These are phyloP conservation scores for Papilio aristodemus DNA, from an alignment of 1,140 invertebrate genomes.

Conservation along the genomic window DNA sequence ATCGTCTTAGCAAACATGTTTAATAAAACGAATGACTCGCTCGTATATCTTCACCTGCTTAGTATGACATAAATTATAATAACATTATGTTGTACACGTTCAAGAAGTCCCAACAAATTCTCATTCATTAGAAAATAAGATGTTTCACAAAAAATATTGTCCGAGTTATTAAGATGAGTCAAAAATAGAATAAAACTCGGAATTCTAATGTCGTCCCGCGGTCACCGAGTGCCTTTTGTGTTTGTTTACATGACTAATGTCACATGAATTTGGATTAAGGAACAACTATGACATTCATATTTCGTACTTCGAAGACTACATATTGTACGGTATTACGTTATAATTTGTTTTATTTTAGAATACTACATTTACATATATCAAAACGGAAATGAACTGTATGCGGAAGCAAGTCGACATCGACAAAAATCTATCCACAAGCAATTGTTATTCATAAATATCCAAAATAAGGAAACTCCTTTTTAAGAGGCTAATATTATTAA, in stretches of 20 bases:
- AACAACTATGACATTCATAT: slow-evolving; percentile 46
- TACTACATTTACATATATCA: background rate
- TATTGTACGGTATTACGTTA: background rate
- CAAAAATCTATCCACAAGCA: background rate
- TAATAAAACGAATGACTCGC: slow-evolving; percentile 60
- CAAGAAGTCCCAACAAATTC: slow-evolving; percentile 75
- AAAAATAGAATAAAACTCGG: slow-evolving; percentile 61
- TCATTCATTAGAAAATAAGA: slow-evolving; percentile 75
- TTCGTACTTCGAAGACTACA: slow-evolving; percentile 27
- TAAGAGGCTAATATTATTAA: background rate
- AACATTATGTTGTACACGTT: slow-evolving; percentile 77
- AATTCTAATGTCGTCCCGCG: slow-evolving; percentile 57
- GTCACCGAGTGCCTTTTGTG: slow-evolving; percentile 53
- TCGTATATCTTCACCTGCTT: slow-evolving; percentile 79
- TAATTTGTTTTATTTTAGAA: background rate
- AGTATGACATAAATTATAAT: slow-evolving; percentile 80
- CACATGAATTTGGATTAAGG: slow-evolving; percentile 50
- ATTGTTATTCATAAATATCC: slow-evolving; percentile 4
- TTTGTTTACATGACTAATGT: slow-evolving; percentile 58
- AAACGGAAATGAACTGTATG: too few species aligned
- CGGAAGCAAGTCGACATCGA: background rate
- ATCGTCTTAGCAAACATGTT: slow-evolving; percentile 59
- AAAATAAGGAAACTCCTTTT: background rate
- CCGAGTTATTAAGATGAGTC: slow-evolving; percentile 61
- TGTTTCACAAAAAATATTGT: slow-evolving; percentile 68